phyloP scores from a whole-genome alignment of 2,888 invertebrate species.

The Macaria notata region DNA sequence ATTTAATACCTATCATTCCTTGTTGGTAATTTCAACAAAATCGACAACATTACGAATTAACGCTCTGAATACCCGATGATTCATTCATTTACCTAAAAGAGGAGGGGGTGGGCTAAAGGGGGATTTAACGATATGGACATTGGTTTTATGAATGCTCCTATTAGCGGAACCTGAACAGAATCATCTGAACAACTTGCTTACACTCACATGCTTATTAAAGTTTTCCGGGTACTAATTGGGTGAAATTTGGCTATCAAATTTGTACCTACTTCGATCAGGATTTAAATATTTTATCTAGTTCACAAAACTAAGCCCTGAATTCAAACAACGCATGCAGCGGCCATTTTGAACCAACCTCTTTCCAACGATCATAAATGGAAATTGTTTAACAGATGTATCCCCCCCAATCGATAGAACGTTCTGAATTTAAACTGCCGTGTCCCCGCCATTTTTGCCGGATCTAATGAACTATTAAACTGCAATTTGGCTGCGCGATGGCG shows the following conservation, averaged over 20 bases:
- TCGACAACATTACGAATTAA: constrained; percentile 38
- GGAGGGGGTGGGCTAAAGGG: constrained; percentile 26
- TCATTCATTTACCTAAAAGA: constrained; percentile 53
- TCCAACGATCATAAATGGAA: constrained; percentile 28
- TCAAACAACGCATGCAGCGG: background rate
- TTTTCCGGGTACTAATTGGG: background rate
- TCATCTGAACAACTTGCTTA: too few species aligned
- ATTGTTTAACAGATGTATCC: constrained; percentile 38
- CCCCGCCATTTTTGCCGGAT: constrained; percentile 79
- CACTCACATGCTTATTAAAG: too few species aligned
- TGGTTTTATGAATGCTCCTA: constrained; percentile 2
- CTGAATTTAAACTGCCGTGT: constrained; percentile 78
- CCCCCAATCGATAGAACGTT: constrained; percentile 72
- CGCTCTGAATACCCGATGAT: constrained; percentile 46
- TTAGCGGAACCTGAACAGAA: background rate
- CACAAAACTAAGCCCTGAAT: too few species aligned
- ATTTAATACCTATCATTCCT: too few species aligned
- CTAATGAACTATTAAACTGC: constrained; percentile 83
- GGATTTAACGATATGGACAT: constrained; percentile 16
- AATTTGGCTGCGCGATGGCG: constrained; percentile 79
- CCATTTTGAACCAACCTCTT: constrained; percentile 20
- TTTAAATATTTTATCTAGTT: background rate
- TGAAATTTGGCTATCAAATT: background rate
- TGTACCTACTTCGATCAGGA: background rate
- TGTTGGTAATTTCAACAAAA: constrained; percentile 7